Conservation (phyloP, 2,797 vertebrate species). For the Eulemur albifrons region DNA sequence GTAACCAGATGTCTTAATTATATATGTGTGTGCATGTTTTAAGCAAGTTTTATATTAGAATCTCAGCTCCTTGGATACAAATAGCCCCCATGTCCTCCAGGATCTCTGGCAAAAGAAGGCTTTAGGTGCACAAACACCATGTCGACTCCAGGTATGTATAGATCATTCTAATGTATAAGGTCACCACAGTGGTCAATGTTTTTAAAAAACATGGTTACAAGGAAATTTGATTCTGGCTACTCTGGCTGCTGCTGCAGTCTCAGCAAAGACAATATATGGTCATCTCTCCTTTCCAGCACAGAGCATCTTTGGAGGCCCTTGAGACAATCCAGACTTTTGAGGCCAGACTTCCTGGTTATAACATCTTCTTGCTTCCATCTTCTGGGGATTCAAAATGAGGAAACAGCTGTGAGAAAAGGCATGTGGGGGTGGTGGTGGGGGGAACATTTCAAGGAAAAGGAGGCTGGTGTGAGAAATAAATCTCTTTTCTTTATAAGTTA, state of each 20-base stretch:
- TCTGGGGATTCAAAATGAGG: no score
- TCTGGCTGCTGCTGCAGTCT: background rate
- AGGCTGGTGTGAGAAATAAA: background rate
- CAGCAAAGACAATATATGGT: background rate
- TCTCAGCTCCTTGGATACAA: slow-evolving; percentile 3
- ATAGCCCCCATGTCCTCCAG: background rate
- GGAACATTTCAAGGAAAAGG: no score
- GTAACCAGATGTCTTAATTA: slow-evolving; percentile 56
- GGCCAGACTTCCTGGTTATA: no score
- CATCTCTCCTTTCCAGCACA: background rate
- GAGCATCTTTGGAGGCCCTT: no score
- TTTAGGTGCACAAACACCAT: background rate
- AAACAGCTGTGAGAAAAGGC: no score
- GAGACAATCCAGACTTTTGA: no score
- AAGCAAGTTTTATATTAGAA: slow-evolving; percentile 46
- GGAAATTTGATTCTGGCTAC: background rate
- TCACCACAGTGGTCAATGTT: background rate
- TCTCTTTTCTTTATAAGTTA: background rate
- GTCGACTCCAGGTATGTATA: background rate
- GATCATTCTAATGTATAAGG: slow-evolving; percentile 4
- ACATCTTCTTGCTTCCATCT: no score
- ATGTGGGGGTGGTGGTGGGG: no score
- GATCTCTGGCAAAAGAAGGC: background rate
- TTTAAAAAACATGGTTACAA: background rate
- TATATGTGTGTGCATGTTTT: background rate